Conservation (phyloP, 2,113 vertebrate species). For the Varanus komodoensis region DNA sequence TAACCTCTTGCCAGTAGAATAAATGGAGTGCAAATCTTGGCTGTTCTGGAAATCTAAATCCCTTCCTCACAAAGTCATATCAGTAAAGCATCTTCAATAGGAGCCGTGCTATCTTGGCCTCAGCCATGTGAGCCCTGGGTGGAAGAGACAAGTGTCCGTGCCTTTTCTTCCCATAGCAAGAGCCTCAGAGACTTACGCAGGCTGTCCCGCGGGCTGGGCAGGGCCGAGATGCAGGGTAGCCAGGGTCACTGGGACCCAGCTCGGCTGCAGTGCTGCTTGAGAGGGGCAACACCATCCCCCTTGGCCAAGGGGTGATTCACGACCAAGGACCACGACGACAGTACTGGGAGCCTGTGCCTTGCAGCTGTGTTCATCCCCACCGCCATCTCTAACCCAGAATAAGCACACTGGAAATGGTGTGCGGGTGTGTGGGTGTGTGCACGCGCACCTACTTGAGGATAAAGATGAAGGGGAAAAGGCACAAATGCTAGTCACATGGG, state of each 20-base stretch:
- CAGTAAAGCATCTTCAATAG: not conserved
- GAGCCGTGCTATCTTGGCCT: not conserved
- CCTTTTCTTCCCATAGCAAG: not conserved
- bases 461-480: too few relatives aligned
- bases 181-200: not conserved
- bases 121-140: not conserved
- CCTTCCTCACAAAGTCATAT: not conserved
- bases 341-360: too few relatives aligned
- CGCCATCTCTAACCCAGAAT: too few relatives aligned
- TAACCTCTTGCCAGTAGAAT: not conserved
- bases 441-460: too few relatives aligned
- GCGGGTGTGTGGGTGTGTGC: too few relatives aligned
- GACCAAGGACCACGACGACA: too few relatives aligned
- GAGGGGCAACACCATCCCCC: too few relatives aligned
- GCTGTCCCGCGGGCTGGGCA: not conserved
- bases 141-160: not conserved
- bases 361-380: too few relatives aligned
- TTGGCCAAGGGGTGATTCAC: not conserved
- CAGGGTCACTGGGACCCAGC: not conserved
- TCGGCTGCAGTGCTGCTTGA: not conserved
- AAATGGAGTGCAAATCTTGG: not conserved
- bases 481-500: too few relatives aligned
- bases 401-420: too few relatives aligned
- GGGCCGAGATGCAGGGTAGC: not conserved
- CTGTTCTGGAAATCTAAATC: not conserved